Percentiles rank a stretch among this genome's conserved stretches.
Evolutionary conservation across 2,113 vertebrate species (phyloP).

Genomic region (Rallus limicola): DNA sequence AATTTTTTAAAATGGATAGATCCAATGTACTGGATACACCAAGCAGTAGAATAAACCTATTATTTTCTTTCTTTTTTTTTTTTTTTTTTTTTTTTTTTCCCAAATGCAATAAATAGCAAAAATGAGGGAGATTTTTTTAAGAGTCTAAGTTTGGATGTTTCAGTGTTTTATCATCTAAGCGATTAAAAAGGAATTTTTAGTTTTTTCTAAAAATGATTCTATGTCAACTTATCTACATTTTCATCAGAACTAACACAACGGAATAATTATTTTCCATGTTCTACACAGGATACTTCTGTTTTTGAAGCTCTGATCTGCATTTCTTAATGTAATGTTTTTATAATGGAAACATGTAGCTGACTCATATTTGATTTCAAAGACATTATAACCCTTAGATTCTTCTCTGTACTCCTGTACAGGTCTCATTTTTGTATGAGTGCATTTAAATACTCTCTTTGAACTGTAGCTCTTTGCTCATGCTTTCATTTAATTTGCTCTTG

Average conservation of each 20-base stretch:
- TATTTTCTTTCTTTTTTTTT: background rate
- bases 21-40: background rate
- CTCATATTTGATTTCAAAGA: slow-evolving; percentile 19
- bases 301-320: background rate
- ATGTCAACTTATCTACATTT: background rate
- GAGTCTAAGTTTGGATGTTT: background rate
- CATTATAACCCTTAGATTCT: background rate
- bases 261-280: background rate
- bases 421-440: slow-evolving; percentile 13
- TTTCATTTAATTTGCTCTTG: slow-evolving; percentile 34
- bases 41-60: background rate
- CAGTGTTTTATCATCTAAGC: background rate
- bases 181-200: background rate
- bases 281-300: background rate
- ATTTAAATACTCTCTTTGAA: slow-evolving; percentile 32
- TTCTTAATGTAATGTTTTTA: background rate
- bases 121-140: background rate
- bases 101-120: background rate
- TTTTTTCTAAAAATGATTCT: background rate
- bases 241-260: background rate
- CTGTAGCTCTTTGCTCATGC: background rate
- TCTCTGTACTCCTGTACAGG: background rate
- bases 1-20: background rate
- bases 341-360: background rate
- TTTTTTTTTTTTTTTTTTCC: background rate